Evolutionary conservation across 2,797 vertebrate genomes (phyloP).

Genomic region (Tapera naevia): DNA sequence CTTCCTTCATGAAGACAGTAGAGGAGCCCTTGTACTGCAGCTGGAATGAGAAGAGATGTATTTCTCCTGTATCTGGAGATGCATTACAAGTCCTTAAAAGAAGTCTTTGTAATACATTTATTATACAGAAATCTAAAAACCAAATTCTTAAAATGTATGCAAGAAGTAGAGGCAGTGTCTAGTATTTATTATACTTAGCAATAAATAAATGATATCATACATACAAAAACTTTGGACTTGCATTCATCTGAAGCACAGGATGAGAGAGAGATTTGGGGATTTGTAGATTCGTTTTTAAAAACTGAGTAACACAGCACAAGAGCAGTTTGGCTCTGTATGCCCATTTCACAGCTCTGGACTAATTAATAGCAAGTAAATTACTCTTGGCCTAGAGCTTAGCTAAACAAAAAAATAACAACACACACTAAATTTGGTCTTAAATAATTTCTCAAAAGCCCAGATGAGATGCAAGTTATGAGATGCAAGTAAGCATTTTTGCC

Average conservation of each 20-base stretch:
- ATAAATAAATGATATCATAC: not conserved
- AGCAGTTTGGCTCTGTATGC: not conserved
- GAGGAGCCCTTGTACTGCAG: not conserved
- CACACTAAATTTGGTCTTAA: not conserved
- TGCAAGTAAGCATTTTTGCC: constrained; percentile 2
- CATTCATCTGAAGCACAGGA: not conserved
- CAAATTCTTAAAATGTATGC: not conserved
- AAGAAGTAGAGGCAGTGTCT: not conserved
- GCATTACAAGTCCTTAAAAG: not conserved
- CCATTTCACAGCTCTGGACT: not conserved
- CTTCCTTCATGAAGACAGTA: not conserved
- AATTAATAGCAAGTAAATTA: constrained; percentile 53
- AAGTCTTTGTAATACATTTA: not conserved
- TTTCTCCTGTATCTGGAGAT: not conserved
- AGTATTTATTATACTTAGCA: not conserved
- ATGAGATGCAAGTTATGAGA: not conserved
- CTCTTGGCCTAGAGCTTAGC: not conserved
- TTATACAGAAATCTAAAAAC: not conserved
- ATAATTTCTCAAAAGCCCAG: not conserved
- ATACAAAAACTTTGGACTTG: not conserved
- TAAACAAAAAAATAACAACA: constrained; percentile 28
- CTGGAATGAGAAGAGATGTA: not conserved
- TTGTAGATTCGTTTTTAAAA: not conserved
- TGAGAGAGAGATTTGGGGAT: not conserved
- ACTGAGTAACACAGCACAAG: not conserved